Conservation (phyloP, 2,113 vertebrate species). For the Neotragus pygmaeus region DNA sequence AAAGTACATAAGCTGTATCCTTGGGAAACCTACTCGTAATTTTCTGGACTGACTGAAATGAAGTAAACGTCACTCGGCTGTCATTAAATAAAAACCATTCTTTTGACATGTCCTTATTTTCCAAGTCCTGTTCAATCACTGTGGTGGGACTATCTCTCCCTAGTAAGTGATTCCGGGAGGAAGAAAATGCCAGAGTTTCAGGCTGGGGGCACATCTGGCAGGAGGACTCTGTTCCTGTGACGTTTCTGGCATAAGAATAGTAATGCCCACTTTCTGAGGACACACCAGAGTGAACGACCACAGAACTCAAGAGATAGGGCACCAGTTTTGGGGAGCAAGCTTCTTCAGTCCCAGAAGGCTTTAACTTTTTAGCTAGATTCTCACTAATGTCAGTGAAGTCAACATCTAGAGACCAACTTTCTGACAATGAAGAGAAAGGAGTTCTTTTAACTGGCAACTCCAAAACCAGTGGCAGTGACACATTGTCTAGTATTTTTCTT, state of each 20-base stretch:
- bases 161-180: slow-evolving; percentile 74
- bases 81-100: slow-evolving; percentile 99
- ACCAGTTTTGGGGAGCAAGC: slow-evolving; percentile 78
- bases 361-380: slow-evolving; percentile 96
- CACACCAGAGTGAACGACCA: slow-evolving; percentile 97
- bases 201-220: slow-evolving; percentile 77
- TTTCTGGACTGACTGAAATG: slow-evolving; percentile 96
- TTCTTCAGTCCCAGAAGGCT: slow-evolving; percentile 91
- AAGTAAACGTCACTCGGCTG: slow-evolving; percentile 96
- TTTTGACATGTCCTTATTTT: slow-evolving; percentile 80
- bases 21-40: slow-evolving; percentile 97
- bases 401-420: slow-evolving; percentile 81
- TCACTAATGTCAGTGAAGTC: slow-evolving; percentile 90
- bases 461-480: slow-evolving; percentile 90
- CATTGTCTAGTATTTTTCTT: slow-evolving; percentile 95
- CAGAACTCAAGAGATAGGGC: slow-evolving; percentile 92
- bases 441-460: slow-evolving; percentile 87
- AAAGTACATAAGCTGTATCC: slow-evolving; percentile 97
- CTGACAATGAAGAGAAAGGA: slow-evolving; percentile 71
- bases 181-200: slow-evolving; percentile 75
- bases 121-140: slow-evolving; percentile 78
- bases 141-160: slow-evolving; percentile 69
- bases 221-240: slow-evolving; percentile 81
- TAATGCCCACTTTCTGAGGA: slow-evolving; percentile 99
- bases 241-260: slow-evolving; percentile 93